Evolutionary conservation across 2,888 invertebrate genomes (phyloP).

Genomic region (Cylloceria caligata): DNA sequence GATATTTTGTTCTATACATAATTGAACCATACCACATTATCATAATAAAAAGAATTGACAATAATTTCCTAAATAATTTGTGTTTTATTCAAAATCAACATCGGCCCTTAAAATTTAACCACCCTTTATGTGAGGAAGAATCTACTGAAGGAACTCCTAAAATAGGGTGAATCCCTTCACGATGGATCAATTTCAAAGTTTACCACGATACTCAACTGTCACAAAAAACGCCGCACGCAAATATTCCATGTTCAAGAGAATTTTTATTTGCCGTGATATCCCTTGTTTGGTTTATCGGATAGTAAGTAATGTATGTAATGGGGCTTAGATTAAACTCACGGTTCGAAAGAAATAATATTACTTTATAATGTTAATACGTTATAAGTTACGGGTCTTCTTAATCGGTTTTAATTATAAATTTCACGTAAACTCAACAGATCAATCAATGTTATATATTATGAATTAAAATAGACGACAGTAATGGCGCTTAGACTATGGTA

Average conservation of each 20-base stretch:
- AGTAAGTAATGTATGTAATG: neutral
- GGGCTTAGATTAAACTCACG: conserved; percentile 2
- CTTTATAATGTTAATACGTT: neutral
- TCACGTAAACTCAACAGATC: no score
- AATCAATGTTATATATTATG: no score
- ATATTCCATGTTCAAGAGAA: conserved; percentile 8
- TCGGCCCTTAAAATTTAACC: no score
- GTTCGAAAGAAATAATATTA: neutral
- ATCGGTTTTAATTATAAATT: neutral
- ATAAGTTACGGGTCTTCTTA: conserved; percentile 2
- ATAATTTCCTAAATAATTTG: no score
- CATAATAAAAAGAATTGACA: no score
- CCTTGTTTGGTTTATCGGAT: conserved; percentile 11
- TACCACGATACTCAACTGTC: conserved; percentile 1
- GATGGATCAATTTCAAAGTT: conserved; percentile 8
- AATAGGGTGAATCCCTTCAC: neutral
- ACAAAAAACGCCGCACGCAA: neutral
- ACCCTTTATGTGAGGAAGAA: no score
- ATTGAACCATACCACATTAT: no score
- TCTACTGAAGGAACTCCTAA: no score
- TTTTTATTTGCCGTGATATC: conserved; percentile 13
- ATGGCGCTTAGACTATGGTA: no score
- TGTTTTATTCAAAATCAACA: no score
- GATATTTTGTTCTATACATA: no score
- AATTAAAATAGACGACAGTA: no score